These are phyloP conservation scores for Sporophila hypoxantha DNA, from an alignment of 2,113 vertebrate species.

Conservation along the genomic window DNA sequence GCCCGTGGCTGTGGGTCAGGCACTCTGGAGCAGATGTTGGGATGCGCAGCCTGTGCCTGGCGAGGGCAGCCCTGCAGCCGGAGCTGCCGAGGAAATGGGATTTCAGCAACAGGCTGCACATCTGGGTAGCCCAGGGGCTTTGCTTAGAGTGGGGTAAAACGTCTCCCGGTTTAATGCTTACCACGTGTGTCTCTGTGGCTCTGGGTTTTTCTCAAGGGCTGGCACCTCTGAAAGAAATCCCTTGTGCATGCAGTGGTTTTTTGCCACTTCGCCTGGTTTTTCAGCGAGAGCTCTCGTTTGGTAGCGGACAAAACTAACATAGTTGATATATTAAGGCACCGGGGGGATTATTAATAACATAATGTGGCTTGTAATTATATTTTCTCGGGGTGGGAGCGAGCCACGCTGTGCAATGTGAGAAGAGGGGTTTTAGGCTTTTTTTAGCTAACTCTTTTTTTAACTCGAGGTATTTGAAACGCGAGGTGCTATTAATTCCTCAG, in stretches of 20 bases:
- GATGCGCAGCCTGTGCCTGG: background rate
- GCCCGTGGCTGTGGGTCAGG: background rate
- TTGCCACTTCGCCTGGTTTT: background rate
- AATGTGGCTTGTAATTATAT: background rate
- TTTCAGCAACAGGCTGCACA: background rate
- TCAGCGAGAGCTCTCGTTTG: background rate
- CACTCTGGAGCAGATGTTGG: background rate
- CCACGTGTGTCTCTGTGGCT: background rate
- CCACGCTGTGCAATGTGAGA: accelerated
- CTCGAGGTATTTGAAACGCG: background rate
- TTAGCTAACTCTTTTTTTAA: background rate
- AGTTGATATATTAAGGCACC: background rate
- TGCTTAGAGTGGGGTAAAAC: background rate
- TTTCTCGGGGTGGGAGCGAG: background rate
- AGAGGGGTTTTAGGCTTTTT: background rate
- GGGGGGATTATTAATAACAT: background rate
- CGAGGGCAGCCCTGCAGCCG: background rate
- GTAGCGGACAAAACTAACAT: background rate
- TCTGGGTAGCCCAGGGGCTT: slow-evolving; percentile 17
- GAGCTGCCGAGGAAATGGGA: background rate
- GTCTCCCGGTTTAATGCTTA: background rate
- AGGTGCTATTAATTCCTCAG: background rate
- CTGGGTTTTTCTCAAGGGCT: background rate
- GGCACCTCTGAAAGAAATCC: background rate
- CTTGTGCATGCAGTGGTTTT: background rate